Evolutionary conservation across 2,113 vertebrate genomes (phyloP), one percentile per base, ranked within the genome.

Genomic region (Ptilorrhoa leucosticta): DNA sequence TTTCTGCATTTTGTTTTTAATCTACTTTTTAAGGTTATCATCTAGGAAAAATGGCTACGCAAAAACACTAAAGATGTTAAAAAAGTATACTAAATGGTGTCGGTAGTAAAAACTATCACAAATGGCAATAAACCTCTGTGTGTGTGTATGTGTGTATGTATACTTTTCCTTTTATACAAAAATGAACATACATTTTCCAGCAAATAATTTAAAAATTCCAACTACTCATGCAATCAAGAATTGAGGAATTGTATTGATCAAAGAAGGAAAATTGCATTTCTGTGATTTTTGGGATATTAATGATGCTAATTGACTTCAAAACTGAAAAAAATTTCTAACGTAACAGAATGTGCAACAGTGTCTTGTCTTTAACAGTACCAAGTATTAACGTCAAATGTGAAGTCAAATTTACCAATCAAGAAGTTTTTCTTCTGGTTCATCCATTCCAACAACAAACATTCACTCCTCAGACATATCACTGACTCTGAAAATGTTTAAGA

Each of bases 131-230:
- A 53, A 48, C 13, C 9, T 68, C 24, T 61, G 16, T 31, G 2
- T 42, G 44, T 21, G 10, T 64, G 4, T 39, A 2, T 44, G 1
- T 23, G 2, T 17, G 5, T 15, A 3, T 22, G 8, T 10, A 21
- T 7, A 54, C 3, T 30, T 12, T 64, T 68, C 2, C 42, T 78
- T 70, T 68, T 33, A 20, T 28, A 37, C 7, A 61, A 40, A 84
- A 64, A 64, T 12, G 1, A 27, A 18, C 17, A 61, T 15, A 44
- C 0, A 30, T 4, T 80, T 94, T 86, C 20, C 35, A 87, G 11
- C 0, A 83, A 80, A 68, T 47, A 68, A 54, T 37, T 81, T 3
- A 0, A 35, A 73, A 66, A 42, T 39, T 35, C 6, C 11, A 27
- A 11, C 3, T 33, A 3, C 3, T 71, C 11, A 28, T 37, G 16